A percentile compares a stretch with the other conserved stretches of the same genome.
Conservation (phyloP, 2,888 invertebrate species). For the Cataglyphis altisquamis region DNA sequence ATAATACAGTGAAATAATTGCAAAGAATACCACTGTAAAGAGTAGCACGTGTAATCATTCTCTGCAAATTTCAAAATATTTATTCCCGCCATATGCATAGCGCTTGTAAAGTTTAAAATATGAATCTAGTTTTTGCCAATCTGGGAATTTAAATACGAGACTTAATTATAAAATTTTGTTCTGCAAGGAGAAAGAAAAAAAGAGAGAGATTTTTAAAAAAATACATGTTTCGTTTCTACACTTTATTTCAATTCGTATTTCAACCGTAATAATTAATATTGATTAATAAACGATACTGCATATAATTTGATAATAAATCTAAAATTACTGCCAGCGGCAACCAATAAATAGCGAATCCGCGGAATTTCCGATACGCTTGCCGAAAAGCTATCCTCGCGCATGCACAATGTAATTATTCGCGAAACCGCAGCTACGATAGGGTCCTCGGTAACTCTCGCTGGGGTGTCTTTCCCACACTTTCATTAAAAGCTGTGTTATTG, state of each 20-base stretch:
- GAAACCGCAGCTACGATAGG: slow-evolving; percentile 35
- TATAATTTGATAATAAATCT: slow-evolving; percentile 7
- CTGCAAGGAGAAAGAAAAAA: neutral
- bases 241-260: slow-evolving; percentile 6
- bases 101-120: slow-evolving; percentile 1
- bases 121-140: slow-evolving; percentile 19
- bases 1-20: slow-evolving; percentile 40
- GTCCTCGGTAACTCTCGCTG: slow-evolving; percentile 25
- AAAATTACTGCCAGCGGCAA: slow-evolving; percentile 9
- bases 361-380: slow-evolving; percentile 21
- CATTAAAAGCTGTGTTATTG: slow-evolving; percentile 72
- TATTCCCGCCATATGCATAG: slow-evolving; percentile 13
- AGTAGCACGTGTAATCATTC: slow-evolving; percentile 7
- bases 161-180: neutral
- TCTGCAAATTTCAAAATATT: slow-evolving; percentile 42
- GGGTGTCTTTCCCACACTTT: slow-evolving; percentile 51
- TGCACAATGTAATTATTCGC: slow-evolving; percentile 42
- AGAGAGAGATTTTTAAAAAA: neutral
- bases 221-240: neutral
- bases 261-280: slow-evolving; percentile 23
- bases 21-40: neutral
- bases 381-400: slow-evolving; percentile 21
- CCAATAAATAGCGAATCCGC: slow-evolving; percentile 15
- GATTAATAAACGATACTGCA: neutral
- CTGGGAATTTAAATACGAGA: slow-evolving; percentile 8